phyloP scores from a whole-genome alignment of 2,113 vertebrate genomes.

The Dromaius novaehollandiae region DNA sequence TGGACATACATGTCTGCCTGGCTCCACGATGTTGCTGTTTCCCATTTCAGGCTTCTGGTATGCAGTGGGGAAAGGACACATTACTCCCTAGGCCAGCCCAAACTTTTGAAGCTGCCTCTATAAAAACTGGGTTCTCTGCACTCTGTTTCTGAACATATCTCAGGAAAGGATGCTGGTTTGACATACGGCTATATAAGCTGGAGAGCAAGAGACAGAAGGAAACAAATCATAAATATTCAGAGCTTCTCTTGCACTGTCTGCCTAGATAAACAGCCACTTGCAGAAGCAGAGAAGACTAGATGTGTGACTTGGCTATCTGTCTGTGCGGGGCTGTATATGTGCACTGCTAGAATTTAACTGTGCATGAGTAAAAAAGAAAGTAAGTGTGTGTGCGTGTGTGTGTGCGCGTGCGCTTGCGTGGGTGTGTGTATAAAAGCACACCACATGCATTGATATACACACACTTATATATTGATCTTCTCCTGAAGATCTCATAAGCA shows the following conservation, averaged over 20 bases:
- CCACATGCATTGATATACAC: fast-evolving
- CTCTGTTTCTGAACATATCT: background rate
- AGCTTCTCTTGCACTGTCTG: background rate
- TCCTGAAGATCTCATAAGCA: slow-evolving; percentile 53
- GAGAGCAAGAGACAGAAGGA: background rate
- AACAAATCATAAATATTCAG: background rate
- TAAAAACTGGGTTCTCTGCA: background rate
- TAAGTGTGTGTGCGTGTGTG: too few relatives aligned
- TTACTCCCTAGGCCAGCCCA: background rate
- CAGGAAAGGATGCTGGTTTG: background rate
- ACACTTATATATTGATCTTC: background rate
- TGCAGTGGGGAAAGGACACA: too few relatives aligned
- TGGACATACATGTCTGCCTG: background rate
- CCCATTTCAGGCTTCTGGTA: background rate
- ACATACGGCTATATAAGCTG: background rate
- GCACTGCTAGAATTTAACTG: too few relatives aligned
- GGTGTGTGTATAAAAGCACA: background rate
- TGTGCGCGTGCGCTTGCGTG: too few relatives aligned
- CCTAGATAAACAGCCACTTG: background rate
- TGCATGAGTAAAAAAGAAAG: background rate
- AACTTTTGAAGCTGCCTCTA: background rate
- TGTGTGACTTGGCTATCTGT: fast-evolving
- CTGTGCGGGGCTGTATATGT: too few relatives aligned
- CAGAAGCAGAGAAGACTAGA: background rate
- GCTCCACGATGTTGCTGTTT: background rate